Evolutionary conservation across 2,113 vertebrate species (phyloP).

Genomic region (Myrmophylax atrothorax): DNA sequence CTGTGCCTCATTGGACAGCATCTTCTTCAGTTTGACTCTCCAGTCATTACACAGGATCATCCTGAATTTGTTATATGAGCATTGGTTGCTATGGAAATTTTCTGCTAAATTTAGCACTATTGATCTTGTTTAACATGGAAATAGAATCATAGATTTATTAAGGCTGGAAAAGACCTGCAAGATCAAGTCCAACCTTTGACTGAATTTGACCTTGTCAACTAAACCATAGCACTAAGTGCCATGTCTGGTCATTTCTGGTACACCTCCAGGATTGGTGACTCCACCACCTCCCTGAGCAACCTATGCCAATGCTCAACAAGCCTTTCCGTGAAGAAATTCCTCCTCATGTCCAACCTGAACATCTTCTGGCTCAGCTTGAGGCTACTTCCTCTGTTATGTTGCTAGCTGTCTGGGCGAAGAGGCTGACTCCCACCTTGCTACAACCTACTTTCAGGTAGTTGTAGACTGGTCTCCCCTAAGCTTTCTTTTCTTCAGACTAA

Average conservation of each 20-base stretch:
- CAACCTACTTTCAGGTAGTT: not conserved
- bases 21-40: not conserved
- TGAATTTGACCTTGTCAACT: not conserved
- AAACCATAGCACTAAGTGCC: not conserved
- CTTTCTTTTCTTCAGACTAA: not conserved
- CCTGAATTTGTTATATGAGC: not conserved
- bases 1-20: not conserved
- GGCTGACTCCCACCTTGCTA: not conserved
- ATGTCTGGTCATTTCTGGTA: rapidly evolving
- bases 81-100: constrained; percentile 54
- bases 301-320: not conserved
- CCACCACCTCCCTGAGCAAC: not conserved
- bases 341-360: not conserved
- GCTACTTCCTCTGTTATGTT: not conserved
- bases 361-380: not conserved
- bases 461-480: not conserved
- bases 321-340: not conserved
- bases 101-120: constrained; percentile 17
- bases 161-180: not conserved
- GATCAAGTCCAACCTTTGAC: not conserved
- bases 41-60: not conserved
- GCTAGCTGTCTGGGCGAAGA: not conserved
- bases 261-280: not conserved
- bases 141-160: not conserved
- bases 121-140: not conserved